These are phyloP conservation scores for Allolobophora icterica DNA, from an alignment of 2,888 invertebrate species.

Conservation along the genomic window DNA sequence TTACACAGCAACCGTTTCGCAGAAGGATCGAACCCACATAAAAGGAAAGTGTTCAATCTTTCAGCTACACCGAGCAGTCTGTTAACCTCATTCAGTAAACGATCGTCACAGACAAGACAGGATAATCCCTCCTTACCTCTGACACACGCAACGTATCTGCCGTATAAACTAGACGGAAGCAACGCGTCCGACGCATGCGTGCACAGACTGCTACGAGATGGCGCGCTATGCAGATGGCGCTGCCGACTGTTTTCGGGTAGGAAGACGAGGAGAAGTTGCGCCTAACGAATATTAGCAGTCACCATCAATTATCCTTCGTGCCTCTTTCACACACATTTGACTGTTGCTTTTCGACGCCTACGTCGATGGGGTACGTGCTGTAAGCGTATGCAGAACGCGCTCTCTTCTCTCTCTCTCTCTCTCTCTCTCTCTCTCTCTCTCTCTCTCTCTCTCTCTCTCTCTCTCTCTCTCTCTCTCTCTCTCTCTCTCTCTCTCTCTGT, in stretches of 20 bases:
- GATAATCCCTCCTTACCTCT: neutral
- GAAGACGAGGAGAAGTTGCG: neutral
- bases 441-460: no score
- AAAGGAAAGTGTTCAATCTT: neutral
- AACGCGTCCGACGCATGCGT: neutral
- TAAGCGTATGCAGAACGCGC: neutral
- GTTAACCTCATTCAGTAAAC: no score
- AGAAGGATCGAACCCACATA: neutral
- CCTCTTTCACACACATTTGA: neutral
- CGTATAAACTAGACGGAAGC: neutral
- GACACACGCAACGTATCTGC: neutral
- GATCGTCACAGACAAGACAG: neutral
- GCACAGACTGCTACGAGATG: neutral
- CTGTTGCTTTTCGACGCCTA: neutral
- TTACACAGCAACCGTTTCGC: neutral
- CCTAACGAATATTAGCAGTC: neutral
- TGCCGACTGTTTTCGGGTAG: neutral
- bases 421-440: no score
- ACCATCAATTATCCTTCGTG: neutral
- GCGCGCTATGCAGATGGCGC: neutral
- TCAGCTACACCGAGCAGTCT: no score
- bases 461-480: no score
- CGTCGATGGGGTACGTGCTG: neutral
- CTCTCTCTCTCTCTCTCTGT: neutral
- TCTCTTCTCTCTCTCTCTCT: no score